Percentiles rank a stretch among this genome's conserved stretches.
Conservation (phyloP, 2,797 vertebrate genomes). For the Chaetodon trifasciatus region DNA sequence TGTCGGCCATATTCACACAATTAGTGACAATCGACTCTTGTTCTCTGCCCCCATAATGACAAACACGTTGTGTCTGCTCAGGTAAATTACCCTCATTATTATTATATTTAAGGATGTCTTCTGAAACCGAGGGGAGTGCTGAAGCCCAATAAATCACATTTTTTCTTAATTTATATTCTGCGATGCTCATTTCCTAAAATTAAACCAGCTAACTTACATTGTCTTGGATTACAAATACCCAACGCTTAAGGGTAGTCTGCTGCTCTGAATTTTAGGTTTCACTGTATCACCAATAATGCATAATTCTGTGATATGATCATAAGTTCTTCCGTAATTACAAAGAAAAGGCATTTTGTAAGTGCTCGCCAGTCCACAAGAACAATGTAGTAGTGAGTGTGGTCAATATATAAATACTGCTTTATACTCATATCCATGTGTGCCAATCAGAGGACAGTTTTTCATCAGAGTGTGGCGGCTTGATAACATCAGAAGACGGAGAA, state of each 20-base stretch:
- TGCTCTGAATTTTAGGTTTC: not conserved
- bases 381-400: not conserved
- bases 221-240: not conserved
- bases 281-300: not conserved
- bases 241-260: too few relatives aligned
- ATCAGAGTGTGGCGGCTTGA: slow-evolving; percentile 8
- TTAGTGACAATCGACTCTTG: not conserved
- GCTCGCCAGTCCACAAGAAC: too few relatives aligned
- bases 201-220: not conserved
- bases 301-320: not conserved
- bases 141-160: not conserved
- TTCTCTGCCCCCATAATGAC: not conserved
- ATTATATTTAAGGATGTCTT: not conserved
- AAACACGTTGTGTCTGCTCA: not conserved
- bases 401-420: not conserved
- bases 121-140: not conserved
- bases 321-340: not conserved
- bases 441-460: slow-evolving; percentile 5
- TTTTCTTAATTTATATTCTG: not conserved
- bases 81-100: not conserved
- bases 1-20: not conserved
- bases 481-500: slow-evolving; percentile 22
- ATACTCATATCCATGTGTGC: not conserved
- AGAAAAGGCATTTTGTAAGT: not conserved
- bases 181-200: not conserved